A percentile compares a stretch with the other conserved stretches of the same genome.
phyloP scores from a whole-genome alignment of 2,888 invertebrate species.

The Ernsta delagoae region DNA sequence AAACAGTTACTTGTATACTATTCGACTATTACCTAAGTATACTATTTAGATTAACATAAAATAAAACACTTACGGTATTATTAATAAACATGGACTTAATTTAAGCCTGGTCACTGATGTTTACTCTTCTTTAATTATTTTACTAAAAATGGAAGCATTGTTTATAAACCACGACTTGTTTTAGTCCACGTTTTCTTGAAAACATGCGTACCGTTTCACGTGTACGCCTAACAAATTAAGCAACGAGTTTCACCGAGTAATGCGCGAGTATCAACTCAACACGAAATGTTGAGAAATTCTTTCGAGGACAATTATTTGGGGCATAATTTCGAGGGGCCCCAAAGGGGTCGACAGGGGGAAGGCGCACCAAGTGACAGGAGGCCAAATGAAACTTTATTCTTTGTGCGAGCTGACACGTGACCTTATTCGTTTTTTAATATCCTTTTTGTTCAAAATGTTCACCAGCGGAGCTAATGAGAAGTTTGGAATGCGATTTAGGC shows the following conservation, averaged over 20 bases:
- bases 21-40: too few species aligned
- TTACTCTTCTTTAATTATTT: too few species aligned
- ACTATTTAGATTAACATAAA: too few species aligned
- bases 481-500: too few species aligned
- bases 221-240: constrained; percentile 23
- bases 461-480: neutral
- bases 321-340: constrained; percentile 35
- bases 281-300: constrained; percentile 35
- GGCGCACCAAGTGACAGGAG: constrained; percentile 30
- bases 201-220: neutral
- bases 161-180: too few species aligned
- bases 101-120: too few species aligned
- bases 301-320: constrained; percentile 36
- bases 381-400: constrained; percentile 24
- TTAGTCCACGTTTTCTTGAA: too few species aligned
- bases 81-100: too few species aligned
- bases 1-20: too few species aligned
- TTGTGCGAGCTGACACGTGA: constrained; percentile 15
- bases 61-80: too few species aligned
- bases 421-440: constrained; percentile 17
- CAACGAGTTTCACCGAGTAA: constrained; percentile 11
- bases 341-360: constrained; percentile 32
- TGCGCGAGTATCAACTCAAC: constrained; percentile 18
- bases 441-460: neutral
- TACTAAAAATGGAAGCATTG: too few species aligned